Evolutionary conservation across 1,140 invertebrate species (phyloP), one percentile per base, ranked within the genome.

Genomic region (Bactericera cockerelli): DNA sequence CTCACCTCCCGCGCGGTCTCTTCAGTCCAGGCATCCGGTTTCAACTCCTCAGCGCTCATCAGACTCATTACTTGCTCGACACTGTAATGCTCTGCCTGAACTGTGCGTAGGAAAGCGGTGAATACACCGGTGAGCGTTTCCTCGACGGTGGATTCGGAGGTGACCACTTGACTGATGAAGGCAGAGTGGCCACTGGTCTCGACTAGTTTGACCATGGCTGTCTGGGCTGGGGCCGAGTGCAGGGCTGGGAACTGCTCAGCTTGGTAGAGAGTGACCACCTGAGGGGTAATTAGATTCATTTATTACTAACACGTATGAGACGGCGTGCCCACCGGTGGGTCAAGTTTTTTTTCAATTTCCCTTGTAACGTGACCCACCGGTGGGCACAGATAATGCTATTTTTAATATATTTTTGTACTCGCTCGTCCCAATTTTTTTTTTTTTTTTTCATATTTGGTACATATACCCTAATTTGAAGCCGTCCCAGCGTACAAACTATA

Each of bases 1-100:
- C 55, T 61, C 73, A 84, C 82, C 76, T 83, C 77, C 42, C 71
- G 71, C 42, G 79, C 74, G 74, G 83, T 57, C 79, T 64, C 77
- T 77, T 61, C 79, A 74, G 77, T 85, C 84, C 85, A 88, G 64
- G 81, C 78, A 59, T 81, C 77, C 26, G 82, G 78, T 59, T 81
- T 80, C 66, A 92, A 90, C 68, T 89, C 87, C 72, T 88, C 83
- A 13, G 85, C 84, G 57, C 78, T 79, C 66, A 89, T 84, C 59
- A 87, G 81, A 11, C 82, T 81, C 60, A 89, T 84, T 22, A 89
- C 81, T 72, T 88, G 86, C 70, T 89, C 85, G 24, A 91, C 84
- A 2, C 82, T 83, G 14, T 82, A 80, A 68, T 87, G 80, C 65
- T 85, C 81, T 49, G 84, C 71, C 67, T 88, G 83, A 8, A 89